Evolutionary conservation across 2,113 vertebrate species (phyloP), one percentile per base, ranked within the genome.

Genomic region (Butorides virescens): DNA sequence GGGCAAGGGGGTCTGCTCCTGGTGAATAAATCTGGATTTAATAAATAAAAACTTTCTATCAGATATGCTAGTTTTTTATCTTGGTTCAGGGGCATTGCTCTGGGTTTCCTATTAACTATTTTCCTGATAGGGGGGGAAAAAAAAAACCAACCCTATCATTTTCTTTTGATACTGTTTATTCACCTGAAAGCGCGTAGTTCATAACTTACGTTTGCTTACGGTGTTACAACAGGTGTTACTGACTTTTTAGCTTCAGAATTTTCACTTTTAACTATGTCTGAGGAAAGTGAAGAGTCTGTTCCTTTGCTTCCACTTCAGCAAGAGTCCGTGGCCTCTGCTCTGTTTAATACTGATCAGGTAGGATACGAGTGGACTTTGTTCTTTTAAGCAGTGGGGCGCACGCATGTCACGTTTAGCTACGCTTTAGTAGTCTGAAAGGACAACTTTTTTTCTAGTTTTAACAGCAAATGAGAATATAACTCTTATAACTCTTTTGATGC

Each of bases 241-340:
- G 91, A 96, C 72, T 66, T 96, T 95, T 97, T 94, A 95, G 96
- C 94, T 93, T 96, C 94, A 88, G 81, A 91, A 90, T 90, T 88
- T 95, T 92, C 96, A 92, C 90, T 91, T 95, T 97, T 95, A 94
- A 94, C 76, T 82, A 97, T 97, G 97, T 97, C 91, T 92, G 77
- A 94, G 92, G 96, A 95, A 93, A 85, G 86, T 86, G 93, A 96
- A 97, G 97, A 98, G 83, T 97, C 85, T 81, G 78, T 97, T 95
- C 97, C 97, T 91, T 97, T 97, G 94, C 97, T 98, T 96, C 95
- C 93, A 86, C 94, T 96, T 88, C 95, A 97, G 94, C 92, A 85
- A 94, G 95, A 97, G 91, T 92, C 89, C 95, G n/a, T 97, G 92
- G 67, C 91, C 78, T 96, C 88, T 90, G 71, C 95, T 94, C 90